These are phyloP conservation scores for Tetranychus truncatus DNA, from an alignment of 2,888 invertebrate species.

Conservation along the genomic window DNA sequence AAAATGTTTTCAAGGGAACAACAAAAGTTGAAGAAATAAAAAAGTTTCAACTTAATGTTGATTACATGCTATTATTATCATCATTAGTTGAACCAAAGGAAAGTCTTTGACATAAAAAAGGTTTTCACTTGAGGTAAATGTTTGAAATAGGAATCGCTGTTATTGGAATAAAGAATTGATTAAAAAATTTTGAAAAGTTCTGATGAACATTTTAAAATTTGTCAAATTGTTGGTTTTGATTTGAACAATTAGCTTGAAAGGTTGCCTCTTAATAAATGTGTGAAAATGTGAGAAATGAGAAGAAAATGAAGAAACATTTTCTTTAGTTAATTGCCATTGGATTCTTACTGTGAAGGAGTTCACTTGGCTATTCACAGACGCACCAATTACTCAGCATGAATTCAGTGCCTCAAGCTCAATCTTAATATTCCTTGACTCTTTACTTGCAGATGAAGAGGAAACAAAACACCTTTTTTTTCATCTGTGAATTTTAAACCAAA, in stretches of 20 bases:
- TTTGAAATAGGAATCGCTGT: too few species aligned
- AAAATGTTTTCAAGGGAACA: not conserved
- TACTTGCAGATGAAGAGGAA: too few species aligned
- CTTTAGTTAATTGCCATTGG: not conserved
- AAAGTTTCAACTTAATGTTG: not conserved
- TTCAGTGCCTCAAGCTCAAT: not conserved
- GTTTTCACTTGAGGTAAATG: too few species aligned
- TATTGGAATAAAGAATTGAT: too few species aligned
- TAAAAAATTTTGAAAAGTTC: too few species aligned
- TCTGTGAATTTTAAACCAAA: too few species aligned
- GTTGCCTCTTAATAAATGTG: not conserved
- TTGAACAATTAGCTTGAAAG: too few species aligned
- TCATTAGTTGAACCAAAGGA: not conserved
- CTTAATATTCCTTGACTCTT: not conserved
- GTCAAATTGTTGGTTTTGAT: too few species aligned
- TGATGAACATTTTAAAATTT: too few species aligned
- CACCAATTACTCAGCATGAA: not conserved
- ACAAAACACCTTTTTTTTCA: too few species aligned
- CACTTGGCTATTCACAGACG: not conserved
- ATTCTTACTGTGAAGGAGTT: not conserved
- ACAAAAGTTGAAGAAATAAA: constrained; percentile 2
- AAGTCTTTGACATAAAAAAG: too few species aligned
- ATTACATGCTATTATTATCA: not conserved
- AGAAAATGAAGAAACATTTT: not conserved
- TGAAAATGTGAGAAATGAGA: not conserved